Base-by-base conservation (phyloP, 2,113 vertebrate genomes). In the Cacatua alba region DNA sequence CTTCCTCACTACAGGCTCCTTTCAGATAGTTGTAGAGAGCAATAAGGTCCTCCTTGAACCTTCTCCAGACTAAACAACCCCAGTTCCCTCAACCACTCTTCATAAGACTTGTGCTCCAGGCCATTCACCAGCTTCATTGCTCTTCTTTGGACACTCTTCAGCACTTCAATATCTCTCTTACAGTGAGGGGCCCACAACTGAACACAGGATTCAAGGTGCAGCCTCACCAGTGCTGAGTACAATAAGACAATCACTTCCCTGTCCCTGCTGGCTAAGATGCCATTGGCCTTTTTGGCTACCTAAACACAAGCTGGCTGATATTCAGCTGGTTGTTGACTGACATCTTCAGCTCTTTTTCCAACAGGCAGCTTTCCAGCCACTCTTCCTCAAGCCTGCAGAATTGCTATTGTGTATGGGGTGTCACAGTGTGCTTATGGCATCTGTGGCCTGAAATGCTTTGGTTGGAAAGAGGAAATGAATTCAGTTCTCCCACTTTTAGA, bases 91-190 rank as follows among this genome's bases (percentile, higher is more conserved):
- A 79, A 44, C 37, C 17, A 9, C 13, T n/a, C 19, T 43, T 51
- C 13, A 8, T 10, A 25, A 16, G 24, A 60, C 9, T 4, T 52
- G 24, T 25, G 19, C 13, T 72, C 59, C 51, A 59, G 15, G 44
- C 9, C 13, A 11, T 65, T 39, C 21, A 5, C 16, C 4, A 39
- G 11, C 24, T 46, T 31, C 14, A 10, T 0, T 43, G 13, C 29
- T 6, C 19, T 71, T 65, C 18, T 49, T 10, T 33, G 31, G 14
- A 64, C 18, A 11, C 0, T 1, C 10, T 44, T 28, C 43, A 59
- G 43, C 17, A 44, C 10, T 3, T 64, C 35, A 49, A 1, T 11
- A 3, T 29, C 18, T 6, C 63, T 43, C 24, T 48, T 13, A 4
- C 7, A n/a, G 23, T 18, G 52, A 52, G 5, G 2, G 3, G 10